A percentile compares a stretch with the other conserved stretches of the same genome.
Evolutionary conservation across 2,888 invertebrate genomes (phyloP).

Genomic region (Crematogaster levior): DNA sequence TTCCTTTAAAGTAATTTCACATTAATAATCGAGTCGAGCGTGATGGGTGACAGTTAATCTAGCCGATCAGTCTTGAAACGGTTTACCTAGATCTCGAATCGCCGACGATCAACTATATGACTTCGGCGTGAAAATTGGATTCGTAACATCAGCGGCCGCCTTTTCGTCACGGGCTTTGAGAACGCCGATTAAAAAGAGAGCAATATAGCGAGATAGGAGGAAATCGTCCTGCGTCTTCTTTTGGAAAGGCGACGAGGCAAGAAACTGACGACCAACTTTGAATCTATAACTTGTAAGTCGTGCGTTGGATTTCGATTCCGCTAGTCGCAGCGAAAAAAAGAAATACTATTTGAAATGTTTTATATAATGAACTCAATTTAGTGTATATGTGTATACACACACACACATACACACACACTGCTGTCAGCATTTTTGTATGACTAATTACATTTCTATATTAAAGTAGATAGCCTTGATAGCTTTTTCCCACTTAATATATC

Average conservation of each 20-base stretch:
- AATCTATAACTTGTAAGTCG: conserved; percentile 80
- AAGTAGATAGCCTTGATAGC: neutral
- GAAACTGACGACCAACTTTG: conserved; percentile 76
- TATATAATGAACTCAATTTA: neutral
- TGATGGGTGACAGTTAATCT: conserved; percentile 49
- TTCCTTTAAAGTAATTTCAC: neutral
- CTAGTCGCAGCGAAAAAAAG: neutral
- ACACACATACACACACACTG: no score
- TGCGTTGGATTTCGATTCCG: conserved; percentile 68
- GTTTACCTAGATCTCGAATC: conserved; percentile 32
- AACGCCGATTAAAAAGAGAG: conserved; percentile 35
- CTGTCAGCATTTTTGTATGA: neutral
- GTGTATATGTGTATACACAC: no score
- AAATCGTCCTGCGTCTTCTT: conserved; percentile 68
- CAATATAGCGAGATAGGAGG: conserved; percentile 56
- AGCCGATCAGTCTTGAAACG: conserved; percentile 9
- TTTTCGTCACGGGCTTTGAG: conserved; percentile 39
- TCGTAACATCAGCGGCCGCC: conserved; percentile 64
- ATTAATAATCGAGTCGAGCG: neutral
- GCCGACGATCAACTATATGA: conserved; percentile 42
- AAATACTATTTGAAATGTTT: neutral
- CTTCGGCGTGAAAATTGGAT: conserved; percentile 72
- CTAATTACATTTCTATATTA: neutral
- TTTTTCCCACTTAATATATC: neutral
- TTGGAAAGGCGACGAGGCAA: conserved; percentile 60